Base-by-base conservation (phyloP, 2,888 invertebrate species). In the Xanthorhoe designata region DNA sequence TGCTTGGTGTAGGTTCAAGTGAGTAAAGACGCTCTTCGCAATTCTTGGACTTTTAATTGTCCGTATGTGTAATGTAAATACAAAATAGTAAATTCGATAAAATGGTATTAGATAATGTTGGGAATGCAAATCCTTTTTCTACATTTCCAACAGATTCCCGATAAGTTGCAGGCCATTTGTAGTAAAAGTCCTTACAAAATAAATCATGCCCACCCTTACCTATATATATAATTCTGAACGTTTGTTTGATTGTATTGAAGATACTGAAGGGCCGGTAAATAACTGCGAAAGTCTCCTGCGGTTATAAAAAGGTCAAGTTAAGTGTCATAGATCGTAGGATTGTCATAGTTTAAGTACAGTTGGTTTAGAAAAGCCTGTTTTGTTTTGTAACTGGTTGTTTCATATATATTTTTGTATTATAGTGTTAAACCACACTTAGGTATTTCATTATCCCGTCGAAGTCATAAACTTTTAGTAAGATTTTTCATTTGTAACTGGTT, bases 231-330 rank as follows among this genome's bases (percentile, higher is more conserved):
- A 69, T 72, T 64, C 50, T 57, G 59, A 57, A 64, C 50, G 56
- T 55, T 75, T 73, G 66, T 77, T 77, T 79, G 76, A 85, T 82
- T 80, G 76, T 76, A 76, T 80, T 78, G 70, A 79, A 72, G 74
- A 78, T 82, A 85, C 85, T 87, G 88, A 85, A 85, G 78, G 72
- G 69, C 70, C 81, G 70, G 87, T 90, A 90, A 89, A 89, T 90
- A 84, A 86, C 80, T 72, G 71, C 75, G 78, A 87, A 84, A 75
- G 84, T 79, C 83, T 81, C 77, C 78, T 81, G 85, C 82, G 83
- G 85, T 77, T 79, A 88, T 88, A 89, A 90, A 24, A 89, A 87
- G 87, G 82, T 79, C 84, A 83, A 85, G 32, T 85, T 85, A 86
- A 89, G 84, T 87, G 86, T 86, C 88, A 87, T 87, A 88, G 90